Percentiles rank a stretch among this genome's conserved stretches.
These are phyloP conservation scores for Aphelocoma californica DNA, from an alignment of 2,797 vertebrate species.

Conservation along the genomic window DNA sequence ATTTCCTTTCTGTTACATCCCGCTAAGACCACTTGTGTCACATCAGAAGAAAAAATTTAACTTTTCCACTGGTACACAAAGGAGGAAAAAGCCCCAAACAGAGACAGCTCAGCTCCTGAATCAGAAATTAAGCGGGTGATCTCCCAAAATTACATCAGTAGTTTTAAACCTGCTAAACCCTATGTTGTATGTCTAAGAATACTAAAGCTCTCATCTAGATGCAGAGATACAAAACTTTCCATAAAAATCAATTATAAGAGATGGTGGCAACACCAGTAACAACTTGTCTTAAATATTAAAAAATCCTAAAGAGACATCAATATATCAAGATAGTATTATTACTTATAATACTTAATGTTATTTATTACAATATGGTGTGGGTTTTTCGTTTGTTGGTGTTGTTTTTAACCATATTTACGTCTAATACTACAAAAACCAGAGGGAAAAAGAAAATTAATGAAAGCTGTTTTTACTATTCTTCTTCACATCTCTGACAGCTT, in stretches of 20 bases:
- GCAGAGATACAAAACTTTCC: not conserved
- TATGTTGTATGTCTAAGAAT: not conserved
- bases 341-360: not conserved
- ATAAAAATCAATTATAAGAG: not conserved
- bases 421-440: not conserved
- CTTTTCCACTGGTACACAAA: not conserved
- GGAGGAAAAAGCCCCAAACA: not conserved
- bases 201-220: not conserved
- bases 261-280: not conserved
- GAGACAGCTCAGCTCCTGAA: not conserved
- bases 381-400: accelerated
- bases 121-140: not conserved
- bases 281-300: not conserved
- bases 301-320: not conserved
- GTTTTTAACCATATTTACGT: not conserved
- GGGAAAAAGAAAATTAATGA: not conserved
- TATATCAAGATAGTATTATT: not conserved
- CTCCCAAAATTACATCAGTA: not conserved
- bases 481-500: not conserved
- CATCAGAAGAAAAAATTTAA: not conserved
- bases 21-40: not conserved
- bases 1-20: not conserved
- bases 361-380: not conserved
- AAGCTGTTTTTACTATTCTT: not conserved
- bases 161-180: not conserved